Evolutionary conservation across 2,113 vertebrate species (phyloP).

Genomic region (Vidua macroura): DNA sequence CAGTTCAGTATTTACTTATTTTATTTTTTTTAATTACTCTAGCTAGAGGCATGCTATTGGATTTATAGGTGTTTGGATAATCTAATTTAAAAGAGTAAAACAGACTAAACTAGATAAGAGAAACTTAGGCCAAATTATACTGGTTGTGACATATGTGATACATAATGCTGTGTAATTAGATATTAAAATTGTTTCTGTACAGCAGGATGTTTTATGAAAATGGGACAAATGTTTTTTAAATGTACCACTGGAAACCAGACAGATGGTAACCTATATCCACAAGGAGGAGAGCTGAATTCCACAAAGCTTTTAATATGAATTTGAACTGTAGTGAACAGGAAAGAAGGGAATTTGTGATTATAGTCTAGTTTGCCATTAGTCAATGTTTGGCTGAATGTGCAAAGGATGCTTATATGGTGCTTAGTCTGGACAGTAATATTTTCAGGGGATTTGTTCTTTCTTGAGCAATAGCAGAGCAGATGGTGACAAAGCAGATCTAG

Average conservation of each 20-base stretch:
- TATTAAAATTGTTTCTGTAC: conserved; percentile 54
- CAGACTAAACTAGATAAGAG: conserved; percentile 20
- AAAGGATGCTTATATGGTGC: neutral
- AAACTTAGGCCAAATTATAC: conserved; percentile 35
- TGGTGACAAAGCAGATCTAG: conserved; percentile 41
- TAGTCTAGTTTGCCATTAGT: neutral
- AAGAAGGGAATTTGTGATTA: conserved; percentile 53
- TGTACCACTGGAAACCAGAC: conserved; percentile 51
- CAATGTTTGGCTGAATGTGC: conserved; percentile 42
- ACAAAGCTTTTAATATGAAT: conserved; percentile 40
- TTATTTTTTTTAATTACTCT: conserved; percentile 12
- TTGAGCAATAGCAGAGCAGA: conserved; percentile 48
- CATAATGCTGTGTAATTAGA: conserved; percentile 55
- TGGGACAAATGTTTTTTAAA: conserved; percentile 61
- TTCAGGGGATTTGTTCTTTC: conserved; percentile 46
- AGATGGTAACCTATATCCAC: conserved; percentile 58
- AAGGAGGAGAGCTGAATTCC: conserved; percentile 51
- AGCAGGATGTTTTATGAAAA: conserved; percentile 52
- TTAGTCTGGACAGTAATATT: conserved; percentile 41
- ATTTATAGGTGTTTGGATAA: conserved; percentile 40
- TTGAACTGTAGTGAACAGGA: conserved; percentile 47
- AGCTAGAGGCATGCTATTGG: neutral
- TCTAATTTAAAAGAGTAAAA: conserved; percentile 19
- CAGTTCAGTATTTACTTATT: conserved; percentile 8
- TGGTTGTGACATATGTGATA: conserved; percentile 47